Evolutionary conservation across 2,113 vertebrate species (phyloP).

Genomic region (Apodemus sylvaticus): DNA sequence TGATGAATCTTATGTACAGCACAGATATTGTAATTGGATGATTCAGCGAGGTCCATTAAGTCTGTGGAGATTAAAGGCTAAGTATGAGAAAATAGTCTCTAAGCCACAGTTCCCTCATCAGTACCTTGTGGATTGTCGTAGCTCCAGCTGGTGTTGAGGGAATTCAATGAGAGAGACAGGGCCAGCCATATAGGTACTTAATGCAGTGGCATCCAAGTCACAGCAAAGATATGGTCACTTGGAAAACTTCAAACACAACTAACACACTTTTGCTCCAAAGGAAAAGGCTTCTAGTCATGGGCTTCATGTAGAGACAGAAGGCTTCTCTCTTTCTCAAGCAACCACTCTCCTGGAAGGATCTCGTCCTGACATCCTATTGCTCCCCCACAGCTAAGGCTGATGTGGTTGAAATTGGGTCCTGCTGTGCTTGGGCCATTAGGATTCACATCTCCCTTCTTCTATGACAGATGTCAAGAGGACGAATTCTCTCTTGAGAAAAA

Average conservation of each 20-base stretch:
- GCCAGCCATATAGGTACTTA: not conserved
- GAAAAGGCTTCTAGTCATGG: not conserved
- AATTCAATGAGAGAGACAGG: not conserved
- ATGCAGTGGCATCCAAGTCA: not conserved
- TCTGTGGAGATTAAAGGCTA: not conserved
- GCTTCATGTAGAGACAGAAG: not conserved
- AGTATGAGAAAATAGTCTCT: not conserved
- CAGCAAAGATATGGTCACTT: not conserved
- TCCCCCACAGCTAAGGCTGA: not conserved
- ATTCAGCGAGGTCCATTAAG: not conserved
- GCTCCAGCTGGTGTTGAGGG: not conserved
- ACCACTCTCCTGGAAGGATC: not conserved
- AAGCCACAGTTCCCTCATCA: not conserved
- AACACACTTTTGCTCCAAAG: not conserved
- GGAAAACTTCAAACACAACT: not conserved
- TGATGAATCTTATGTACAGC: not conserved
- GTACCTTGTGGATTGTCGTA: not conserved
- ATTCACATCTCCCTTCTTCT: not conserved
- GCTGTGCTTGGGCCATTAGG: slow-evolving; percentile 39
- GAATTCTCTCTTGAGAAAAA: slow-evolving; percentile 62
- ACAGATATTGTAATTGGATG: not conserved
- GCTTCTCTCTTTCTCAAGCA: not conserved
- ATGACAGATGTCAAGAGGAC: slow-evolving; percentile 54
- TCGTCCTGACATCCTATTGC: not conserved
- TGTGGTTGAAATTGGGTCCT: slow-evolving; percentile 43